These are phyloP conservation scores for Drosophila mulleri DNA, from an alignment of 2,888 invertebrate genomes.

Conservation along the genomic window DNA sequence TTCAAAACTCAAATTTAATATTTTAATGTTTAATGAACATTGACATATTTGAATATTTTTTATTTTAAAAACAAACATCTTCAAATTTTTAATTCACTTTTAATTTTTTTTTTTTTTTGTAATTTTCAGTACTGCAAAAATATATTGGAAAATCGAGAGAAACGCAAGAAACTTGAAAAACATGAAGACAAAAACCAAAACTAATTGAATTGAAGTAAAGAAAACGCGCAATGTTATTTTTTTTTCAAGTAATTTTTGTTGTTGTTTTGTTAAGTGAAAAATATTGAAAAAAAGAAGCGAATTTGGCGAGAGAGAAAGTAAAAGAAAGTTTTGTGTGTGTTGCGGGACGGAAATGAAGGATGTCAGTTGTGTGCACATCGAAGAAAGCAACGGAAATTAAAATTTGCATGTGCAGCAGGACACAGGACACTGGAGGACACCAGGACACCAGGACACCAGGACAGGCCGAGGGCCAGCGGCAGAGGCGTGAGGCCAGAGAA, in stretches of 20 bases:
- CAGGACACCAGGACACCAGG: background rate
- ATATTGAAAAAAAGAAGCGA: background rate
- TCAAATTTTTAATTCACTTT: background rate
- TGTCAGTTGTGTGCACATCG: conserved; percentile 74
- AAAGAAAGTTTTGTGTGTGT: conserved; percentile 26
- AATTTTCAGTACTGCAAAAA: background rate
- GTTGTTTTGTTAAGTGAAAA: conserved; percentile 6
- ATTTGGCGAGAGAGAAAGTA: conserved; percentile 7
- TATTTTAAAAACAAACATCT: too few relatives aligned
- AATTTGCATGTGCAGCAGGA: conserved; percentile 75
- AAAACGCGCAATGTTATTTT: conserved; percentile 13
- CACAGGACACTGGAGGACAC: background rate
- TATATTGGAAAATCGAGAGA: background rate
- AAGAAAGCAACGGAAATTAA: conserved; percentile 81
- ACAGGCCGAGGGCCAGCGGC: background rate
- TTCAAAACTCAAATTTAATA: too few relatives aligned
- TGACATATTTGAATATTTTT: too few relatives aligned
- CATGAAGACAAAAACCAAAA: background rate
- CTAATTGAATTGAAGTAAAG: background rate
- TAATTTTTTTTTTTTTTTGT: background rate
- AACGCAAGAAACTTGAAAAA: background rate
- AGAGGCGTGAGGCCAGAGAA: conserved; percentile 19
- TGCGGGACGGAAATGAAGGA: conserved; percentile 75
- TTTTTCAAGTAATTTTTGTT: conserved; percentile 15
- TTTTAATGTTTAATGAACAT: too few relatives aligned